These are phyloP conservation scores for Sander lucioperca DNA, from an alignment of 2,113 vertebrate species.

Conservation along the genomic window DNA sequence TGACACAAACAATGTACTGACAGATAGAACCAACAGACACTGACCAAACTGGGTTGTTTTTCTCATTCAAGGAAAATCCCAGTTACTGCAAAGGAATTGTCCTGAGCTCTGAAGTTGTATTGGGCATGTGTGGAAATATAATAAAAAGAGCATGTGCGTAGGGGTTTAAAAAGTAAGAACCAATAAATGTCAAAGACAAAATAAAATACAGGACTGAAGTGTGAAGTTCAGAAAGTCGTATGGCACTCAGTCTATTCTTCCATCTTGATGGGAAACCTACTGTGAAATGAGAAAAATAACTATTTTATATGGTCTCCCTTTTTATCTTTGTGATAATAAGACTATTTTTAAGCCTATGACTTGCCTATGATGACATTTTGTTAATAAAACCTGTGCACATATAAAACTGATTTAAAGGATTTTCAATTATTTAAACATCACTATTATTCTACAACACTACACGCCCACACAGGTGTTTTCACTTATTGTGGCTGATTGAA, in stretches of 20 bases:
- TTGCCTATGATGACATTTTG: not conserved
- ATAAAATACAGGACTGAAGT: not conserved
- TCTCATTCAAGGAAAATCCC: too few relatives aligned
- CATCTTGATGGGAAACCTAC: not conserved
- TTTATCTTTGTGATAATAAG: not conserved
- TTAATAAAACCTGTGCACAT: not conserved
- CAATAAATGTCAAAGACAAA: not conserved
- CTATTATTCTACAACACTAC: not conserved
- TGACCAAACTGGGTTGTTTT: not conserved
- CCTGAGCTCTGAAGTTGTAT: not conserved
- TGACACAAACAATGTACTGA: not conserved
- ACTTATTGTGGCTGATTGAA: not conserved
- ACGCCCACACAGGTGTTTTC: constrained; percentile 11
- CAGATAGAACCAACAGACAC: not conserved
- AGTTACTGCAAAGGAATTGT: not conserved
- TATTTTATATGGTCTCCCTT: not conserved
- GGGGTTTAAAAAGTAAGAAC: not conserved
- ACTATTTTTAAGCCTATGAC: not conserved
- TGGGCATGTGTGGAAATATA: not conserved
- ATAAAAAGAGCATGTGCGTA: not conserved
- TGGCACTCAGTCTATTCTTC: not conserved
- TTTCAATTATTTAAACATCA: not conserved
- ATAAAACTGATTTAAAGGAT: not conserved
- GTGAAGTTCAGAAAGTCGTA: not conserved
- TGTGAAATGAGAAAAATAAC: not conserved